Percentiles rank a stretch among this genome's conserved stretches.
phyloP scores from a whole-genome alignment of 2,888 invertebrate species.

The Drosophila subquinaria region DNA sequence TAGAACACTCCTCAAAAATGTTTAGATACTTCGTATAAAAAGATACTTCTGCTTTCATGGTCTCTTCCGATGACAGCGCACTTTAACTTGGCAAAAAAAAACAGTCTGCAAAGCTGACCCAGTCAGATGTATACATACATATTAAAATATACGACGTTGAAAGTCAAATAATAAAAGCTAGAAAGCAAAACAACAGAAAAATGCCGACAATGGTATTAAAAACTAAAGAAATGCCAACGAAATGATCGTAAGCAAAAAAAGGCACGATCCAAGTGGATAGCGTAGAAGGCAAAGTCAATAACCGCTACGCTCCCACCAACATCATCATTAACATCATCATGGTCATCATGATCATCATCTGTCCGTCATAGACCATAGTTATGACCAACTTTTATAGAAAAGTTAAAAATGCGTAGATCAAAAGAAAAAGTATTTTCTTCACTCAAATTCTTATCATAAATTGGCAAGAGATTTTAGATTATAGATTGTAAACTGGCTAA shows the following conservation, averaged over 20 bases:
- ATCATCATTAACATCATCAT: slow-evolving; percentile 20
- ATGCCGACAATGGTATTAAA: slow-evolving; percentile 27
- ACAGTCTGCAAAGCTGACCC: slow-evolving; percentile 7
- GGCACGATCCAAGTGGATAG: slow-evolving; percentile 31
- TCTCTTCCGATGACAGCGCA: slow-evolving; percentile 2
- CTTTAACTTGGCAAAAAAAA: neutral
- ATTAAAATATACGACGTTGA: neutral
- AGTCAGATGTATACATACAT: neutral
- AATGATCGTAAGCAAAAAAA: slow-evolving; percentile 25
- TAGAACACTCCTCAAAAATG: neutral
- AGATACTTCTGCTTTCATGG: slow-evolving; percentile 5
- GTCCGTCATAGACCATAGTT: neutral
- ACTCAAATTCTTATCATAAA: slow-evolving; percentile 10
- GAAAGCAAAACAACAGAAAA: slow-evolving; percentile 5
- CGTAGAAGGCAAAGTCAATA: slow-evolving; percentile 63
- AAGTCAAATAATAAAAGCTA: slow-evolving; percentile 15
- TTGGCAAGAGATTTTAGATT: neutral
- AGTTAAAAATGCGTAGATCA: neutral
- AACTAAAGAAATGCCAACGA: slow-evolving; percentile 21
- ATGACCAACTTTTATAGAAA: slow-evolving; percentile 6
- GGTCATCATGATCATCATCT: neutral
- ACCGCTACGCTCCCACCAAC: slow-evolving; percentile 55
- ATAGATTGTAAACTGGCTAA: neutral
- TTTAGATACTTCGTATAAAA: neutral
- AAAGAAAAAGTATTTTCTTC: neutral